phyloP scores from a whole-genome alignment of 2,888 invertebrate genomes.

The Eulithis prunata region DNA sequence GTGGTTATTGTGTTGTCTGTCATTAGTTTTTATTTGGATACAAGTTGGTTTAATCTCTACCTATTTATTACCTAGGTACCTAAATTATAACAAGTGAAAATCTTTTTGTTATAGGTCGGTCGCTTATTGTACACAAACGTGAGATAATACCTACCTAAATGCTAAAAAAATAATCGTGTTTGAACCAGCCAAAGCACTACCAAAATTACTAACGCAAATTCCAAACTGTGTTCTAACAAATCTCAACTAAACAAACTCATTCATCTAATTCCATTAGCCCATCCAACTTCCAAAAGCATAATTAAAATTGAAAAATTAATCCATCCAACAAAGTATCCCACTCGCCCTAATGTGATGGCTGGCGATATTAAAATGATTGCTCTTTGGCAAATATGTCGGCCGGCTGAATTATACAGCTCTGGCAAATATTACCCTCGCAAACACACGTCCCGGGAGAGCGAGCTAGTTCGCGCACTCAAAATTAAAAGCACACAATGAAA shows the following conservation, averaged over 20 bases:
- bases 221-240: constrained; percentile 24
- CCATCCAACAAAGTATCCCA: constrained; percentile 72
- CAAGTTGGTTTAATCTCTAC: too few relatives aligned
- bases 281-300: constrained; percentile 47
- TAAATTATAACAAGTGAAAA: too few relatives aligned
- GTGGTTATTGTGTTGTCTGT: too few relatives aligned
- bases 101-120: too few relatives aligned
- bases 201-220: constrained; percentile 13
- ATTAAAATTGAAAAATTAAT: constrained; percentile 78
- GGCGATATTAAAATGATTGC: constrained; percentile 87
- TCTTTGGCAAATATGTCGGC: constrained; percentile 86
- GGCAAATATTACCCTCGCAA: constrained; percentile 86
- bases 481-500: constrained; percentile 87
- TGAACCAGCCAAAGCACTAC: neutral
- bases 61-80: too few relatives aligned
- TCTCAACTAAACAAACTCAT: constrained; percentile 37
- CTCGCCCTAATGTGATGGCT: constrained; percentile 81
- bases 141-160: too few relatives aligned
- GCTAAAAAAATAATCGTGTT: neutral
- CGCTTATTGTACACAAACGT: too few relatives aligned
- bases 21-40: too few relatives aligned
- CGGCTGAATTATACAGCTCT: constrained; percentile 86
- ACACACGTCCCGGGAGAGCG: constrained; percentile 84
- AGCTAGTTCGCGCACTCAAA: constrained; percentile 87
- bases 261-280: constrained; percentile 41